Percentiles rank a stretch among this genome's conserved stretches.
Conservation (phyloP, 2,888 invertebrate genomes). For the Phortica magna region DNA sequence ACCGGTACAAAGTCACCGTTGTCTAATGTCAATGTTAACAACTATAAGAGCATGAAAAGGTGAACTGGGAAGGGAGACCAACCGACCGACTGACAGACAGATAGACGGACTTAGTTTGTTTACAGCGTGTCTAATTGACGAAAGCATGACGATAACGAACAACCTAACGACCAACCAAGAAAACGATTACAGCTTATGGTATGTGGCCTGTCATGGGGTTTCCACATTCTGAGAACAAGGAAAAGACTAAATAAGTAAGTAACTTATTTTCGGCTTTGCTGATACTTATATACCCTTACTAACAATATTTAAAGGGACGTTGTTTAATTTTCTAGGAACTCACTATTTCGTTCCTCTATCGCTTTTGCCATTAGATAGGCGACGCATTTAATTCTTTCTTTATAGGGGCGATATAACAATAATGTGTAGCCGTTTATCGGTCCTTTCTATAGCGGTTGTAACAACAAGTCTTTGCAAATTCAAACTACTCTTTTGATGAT, state of each 20-base stretch:
- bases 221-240: neutral
- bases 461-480: too few relatives aligned
- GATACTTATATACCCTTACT: neutral
- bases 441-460: too few relatives aligned
- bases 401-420: too few relatives aligned
- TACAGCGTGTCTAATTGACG: conserved; percentile 34
- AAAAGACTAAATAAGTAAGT: too few relatives aligned
- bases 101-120: neutral
- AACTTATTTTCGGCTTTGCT: neutral
- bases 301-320: neutral
- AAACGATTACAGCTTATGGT: neutral
- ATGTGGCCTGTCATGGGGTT: neutral
- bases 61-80: conserved; percentile 1
- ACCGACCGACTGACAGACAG: neutral
- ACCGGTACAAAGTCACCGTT: conserved; percentile 44
- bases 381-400: too few relatives aligned
- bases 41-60: conserved; percentile 31
- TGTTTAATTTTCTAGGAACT: neutral
- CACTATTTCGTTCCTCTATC: neutral
- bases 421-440: too few relatives aligned
- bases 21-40: conserved; percentile 56
- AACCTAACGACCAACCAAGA: neutral
- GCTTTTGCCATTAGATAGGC: too few relatives aligned
- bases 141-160: conserved; percentile 15
- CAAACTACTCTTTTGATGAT: too few relatives aligned